Evolutionary conservation across 2,113 vertebrate species (phyloP).

Genomic region (Odontesthes bonariensis): DNA sequence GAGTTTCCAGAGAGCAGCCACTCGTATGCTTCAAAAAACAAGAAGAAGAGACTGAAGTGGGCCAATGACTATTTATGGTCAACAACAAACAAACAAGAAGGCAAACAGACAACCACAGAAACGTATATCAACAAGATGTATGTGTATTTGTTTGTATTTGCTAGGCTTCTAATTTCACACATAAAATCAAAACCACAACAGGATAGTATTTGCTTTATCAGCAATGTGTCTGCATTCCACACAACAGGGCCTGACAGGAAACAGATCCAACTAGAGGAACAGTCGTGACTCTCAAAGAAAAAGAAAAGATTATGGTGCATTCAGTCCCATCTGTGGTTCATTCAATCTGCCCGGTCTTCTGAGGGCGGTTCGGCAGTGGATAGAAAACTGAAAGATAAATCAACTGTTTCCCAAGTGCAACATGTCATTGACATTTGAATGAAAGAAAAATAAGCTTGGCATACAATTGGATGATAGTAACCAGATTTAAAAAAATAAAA

Average conservation of each 20-base stretch:
- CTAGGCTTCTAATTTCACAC: too few species aligned
- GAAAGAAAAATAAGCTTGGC: too few species aligned
- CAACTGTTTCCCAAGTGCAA: too few species aligned
- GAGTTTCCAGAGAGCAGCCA: too few species aligned
- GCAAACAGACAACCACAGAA: neutral
- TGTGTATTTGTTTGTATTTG: neutral
- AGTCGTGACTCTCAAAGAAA: constrained; percentile 17
- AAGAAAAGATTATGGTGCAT: constrained; percentile 7
- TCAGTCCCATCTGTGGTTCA: neutral
- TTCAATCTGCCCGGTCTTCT: constrained; percentile 17
- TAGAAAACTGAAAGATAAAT: neutral
- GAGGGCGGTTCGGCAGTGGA: constrained; percentile 4
- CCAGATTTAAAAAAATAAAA: too few species aligned
- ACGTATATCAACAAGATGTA: neutral
- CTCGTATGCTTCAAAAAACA: too few species aligned
- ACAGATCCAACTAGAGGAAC: constrained; percentile 1
- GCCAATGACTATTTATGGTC: too few species aligned
- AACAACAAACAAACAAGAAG: too few species aligned
- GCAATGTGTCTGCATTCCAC: constrained; percentile 3
- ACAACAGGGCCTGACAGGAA: constrained; percentile 12
- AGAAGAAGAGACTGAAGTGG: too few species aligned
- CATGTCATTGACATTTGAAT: too few species aligned
- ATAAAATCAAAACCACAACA: constrained; percentile 3
- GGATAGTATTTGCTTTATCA: constrained; percentile 30
- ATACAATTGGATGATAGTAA: too few species aligned